These are phyloP conservation scores for Drosophila villosipedis DNA, from an alignment of 2,888 invertebrate genomes.

Conservation along the genomic window DNA sequence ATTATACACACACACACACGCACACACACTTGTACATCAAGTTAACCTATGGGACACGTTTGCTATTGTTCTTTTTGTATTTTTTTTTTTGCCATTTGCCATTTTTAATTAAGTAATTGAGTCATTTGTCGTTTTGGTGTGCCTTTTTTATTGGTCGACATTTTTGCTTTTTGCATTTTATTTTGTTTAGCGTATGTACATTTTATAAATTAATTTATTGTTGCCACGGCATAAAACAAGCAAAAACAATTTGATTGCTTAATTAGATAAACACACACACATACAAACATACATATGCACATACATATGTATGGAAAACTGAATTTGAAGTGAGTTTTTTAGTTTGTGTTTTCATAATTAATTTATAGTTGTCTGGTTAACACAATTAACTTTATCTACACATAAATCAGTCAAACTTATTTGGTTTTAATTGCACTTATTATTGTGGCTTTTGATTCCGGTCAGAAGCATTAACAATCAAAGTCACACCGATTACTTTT, in stretches of 20 bases:
- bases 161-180: conserved; percentile 48
- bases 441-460: not conserved
- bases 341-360: no score
- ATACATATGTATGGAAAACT: no score
- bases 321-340: no score
- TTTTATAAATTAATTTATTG: conserved; percentile 76
- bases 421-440: not conserved
- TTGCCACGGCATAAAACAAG: conserved; percentile 18
- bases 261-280: conserved; percentile 31
- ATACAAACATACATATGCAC: not conserved
- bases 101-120: conserved; percentile 74
- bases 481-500: not conserved
- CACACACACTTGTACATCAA: conserved; percentile 6
- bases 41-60: conserved; percentile 20
- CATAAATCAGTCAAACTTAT: not conserved
- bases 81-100: conserved; percentile 9
- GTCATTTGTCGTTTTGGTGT: conserved; percentile 53
- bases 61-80: not conserved
- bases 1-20: not conserved
- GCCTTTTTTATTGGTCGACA: conserved; percentile 26
- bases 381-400: not conserved
- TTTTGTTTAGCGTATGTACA: conserved; percentile 73
- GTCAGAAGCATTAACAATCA: not conserved
- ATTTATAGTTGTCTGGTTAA: not conserved
- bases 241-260: conserved; percentile 39